Base-by-base conservation (phyloP, 2,797 vertebrate genomes). In the Alcedo quadribrachys region DNA sequence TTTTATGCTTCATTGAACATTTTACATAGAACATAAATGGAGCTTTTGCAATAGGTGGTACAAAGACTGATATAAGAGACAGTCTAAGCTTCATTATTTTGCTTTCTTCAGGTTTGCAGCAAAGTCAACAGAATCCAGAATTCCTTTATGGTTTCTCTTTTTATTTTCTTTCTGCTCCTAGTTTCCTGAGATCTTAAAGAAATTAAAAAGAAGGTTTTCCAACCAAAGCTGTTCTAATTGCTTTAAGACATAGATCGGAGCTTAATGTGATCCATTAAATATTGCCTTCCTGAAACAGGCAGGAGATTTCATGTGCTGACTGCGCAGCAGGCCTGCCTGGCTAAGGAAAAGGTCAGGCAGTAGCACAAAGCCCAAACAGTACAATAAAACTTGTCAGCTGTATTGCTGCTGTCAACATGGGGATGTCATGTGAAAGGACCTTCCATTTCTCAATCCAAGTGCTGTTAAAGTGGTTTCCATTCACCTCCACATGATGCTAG, bases 1-100 rank as follows among this genome's bases (percentile, higher is more conserved):
- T 95, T 93, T 83, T 92, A 81, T 90, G 90, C 87, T 96, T 96
- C 94, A 75, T 69, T 96, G 90, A 89, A 80, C 76, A 85, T 94
- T 92, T 94, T 91, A 75, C 83, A 61, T 65, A 90, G 90, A 89
- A 78, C 50, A 83, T 89, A 95, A 97, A 94, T 87, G 76, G 81
- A 87, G 45, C 37, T 90, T 96, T 95, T 94, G 77, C 85, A 94
- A 85, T 91, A 92, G 76, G 67, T 81, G 45, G 85, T 40, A 94
- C 83, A 96, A 96, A 83, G 89, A 77, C 60, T 54, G 30, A 57
- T 91, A 54, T 67, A 73, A 50, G 51, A 88, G 53, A 37, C 61
- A 40, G 43, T 22, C 71, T 92, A 85, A 87, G 15, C 35, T 75
- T 96, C 74, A 65, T 87, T 95, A 94, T 73, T 93, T 90, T 70